Conservation (phyloP, 2,888 invertebrate species). For the Leptarthrus brevirostris region DNA sequence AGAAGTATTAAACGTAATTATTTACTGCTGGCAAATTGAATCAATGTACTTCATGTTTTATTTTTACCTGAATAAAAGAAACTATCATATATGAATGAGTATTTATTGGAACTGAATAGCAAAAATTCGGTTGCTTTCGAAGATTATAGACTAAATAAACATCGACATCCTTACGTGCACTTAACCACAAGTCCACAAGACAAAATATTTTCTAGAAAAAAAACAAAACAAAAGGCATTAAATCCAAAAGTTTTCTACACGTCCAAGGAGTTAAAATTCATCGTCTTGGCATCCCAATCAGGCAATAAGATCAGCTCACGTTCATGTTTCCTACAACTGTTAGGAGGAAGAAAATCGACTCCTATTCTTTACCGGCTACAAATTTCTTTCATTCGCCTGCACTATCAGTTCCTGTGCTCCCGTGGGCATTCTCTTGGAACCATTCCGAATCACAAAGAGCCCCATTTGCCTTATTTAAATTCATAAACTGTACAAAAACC, state of each 20-base stretch:
- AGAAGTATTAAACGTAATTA: too few relatives aligned
- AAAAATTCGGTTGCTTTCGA: too few relatives aligned
- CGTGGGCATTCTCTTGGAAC: slow-evolving; percentile 42
- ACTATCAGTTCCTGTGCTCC: slow-evolving; percentile 34
- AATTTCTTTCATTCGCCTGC: slow-evolving; percentile 14
- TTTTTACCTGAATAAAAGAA: too few relatives aligned
- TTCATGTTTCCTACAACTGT: slow-evolving; percentile 7
- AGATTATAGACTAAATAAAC: too few relatives aligned
- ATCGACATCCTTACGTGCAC: slow-evolving; percentile 42
- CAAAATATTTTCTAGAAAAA: not conserved
- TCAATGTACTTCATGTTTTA: too few relatives aligned
- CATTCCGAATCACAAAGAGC: not conserved
- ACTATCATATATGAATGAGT: too few relatives aligned
- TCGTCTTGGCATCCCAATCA: slow-evolving; percentile 45
- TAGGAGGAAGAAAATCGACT: slow-evolving; percentile 18
- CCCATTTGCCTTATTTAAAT: slow-evolving; percentile 42
- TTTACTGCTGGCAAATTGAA: too few relatives aligned
- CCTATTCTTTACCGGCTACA: slow-evolving; percentile 14
- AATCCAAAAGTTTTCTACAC: slow-evolving; percentile 29
- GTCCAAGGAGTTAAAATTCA: slow-evolving; percentile 37
- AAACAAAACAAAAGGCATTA: not conserved
- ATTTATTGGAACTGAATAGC: too few relatives aligned
- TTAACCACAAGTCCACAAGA: slow-evolving; percentile 11
- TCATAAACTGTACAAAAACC: slow-evolving; percentile 46
- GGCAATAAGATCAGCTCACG: slow-evolving; percentile 45